A percentile compares a stretch with the other conserved stretches of the same genome.
Conservation (phyloP, 2,113 vertebrate genomes). For the Trematomus loennbergii region DNA sequence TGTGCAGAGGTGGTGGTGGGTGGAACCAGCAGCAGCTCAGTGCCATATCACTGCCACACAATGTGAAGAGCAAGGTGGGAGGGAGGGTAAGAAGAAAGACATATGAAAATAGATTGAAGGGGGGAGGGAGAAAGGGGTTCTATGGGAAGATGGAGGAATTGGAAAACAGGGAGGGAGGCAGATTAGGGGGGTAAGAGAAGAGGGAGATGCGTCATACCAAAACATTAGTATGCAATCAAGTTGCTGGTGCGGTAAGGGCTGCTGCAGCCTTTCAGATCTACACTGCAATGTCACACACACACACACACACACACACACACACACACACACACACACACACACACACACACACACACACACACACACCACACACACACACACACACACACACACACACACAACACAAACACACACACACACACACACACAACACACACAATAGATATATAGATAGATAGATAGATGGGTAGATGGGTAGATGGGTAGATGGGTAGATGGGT, state of each 20-base stretch:
- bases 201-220: constrained; percentile 64
- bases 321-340: constrained; percentile 28
- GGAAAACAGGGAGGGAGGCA: constrained; percentile 21
- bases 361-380: constrained; percentile 43
- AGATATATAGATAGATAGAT: neutral
- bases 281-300: constrained; percentile 60
- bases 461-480: constrained; percentile 9
- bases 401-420: constrained; percentile 24
- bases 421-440: constrained; percentile 26
- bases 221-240: constrained; percentile 77
- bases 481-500: constrained; percentile 7
- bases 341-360: constrained; percentile 26
- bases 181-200: constrained; percentile 40
- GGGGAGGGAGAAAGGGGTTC: constrained; percentile 4
- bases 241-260: constrained; percentile 64
- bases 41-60: constrained; percentile 64
- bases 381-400: constrained; percentile 24
- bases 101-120: constrained; percentile 56
- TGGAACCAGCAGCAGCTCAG: constrained; percentile 50
- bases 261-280: constrained; percentile 59
- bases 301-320: constrained; percentile 33
- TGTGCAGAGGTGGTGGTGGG: constrained; percentile 64
- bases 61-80: constrained; percentile 42
- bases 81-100: constrained; percentile 28
- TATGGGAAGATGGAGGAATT: neutral